Conservation (phyloP, 1,140 invertebrate genomes). For the Pollicipes pollicipes region DNA sequence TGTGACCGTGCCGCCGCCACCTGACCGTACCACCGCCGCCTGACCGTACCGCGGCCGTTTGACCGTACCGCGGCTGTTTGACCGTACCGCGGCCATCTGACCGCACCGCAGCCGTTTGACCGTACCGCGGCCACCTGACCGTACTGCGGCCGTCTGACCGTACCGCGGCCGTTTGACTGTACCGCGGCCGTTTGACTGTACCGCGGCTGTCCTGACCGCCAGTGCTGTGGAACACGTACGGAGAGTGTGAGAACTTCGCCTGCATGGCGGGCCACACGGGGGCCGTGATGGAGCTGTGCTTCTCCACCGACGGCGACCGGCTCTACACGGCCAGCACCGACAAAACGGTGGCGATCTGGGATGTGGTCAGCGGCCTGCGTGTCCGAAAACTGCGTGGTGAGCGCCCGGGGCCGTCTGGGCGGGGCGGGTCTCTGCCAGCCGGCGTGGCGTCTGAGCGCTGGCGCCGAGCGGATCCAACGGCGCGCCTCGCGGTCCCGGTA, state of each 20-base stretch:
- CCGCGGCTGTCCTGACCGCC: too few species aligned
- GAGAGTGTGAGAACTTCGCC: conserved; percentile 93
- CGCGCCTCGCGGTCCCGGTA: too few species aligned
- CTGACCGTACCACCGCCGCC: too few species aligned
- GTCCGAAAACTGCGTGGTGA: conserved; percentile 73
- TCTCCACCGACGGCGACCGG: conserved; percentile 77
- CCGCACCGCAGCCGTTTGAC: too few species aligned
- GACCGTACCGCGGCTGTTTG: too few species aligned
- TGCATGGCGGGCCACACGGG: conserved; percentile 80
- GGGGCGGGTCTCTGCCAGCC: background rate
- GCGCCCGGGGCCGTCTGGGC: conserved; percentile 4
- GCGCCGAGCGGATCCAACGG: conserved; percentile 8
- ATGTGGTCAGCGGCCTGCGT: conserved; percentile 64
- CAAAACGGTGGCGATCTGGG: conserved; percentile 88
- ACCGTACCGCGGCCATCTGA: too few species aligned
- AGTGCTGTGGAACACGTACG: conserved; percentile 96
- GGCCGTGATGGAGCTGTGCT: conserved; percentile 89
- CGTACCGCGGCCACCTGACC: too few species aligned
- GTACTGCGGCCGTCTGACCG: too few species aligned
- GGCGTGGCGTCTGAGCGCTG: background rate
- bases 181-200: too few species aligned
- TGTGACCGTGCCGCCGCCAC: too few species aligned
- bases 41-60: too few species aligned
- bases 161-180: too few species aligned
- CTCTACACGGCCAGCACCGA: conserved; percentile 89